Evolutionary conservation across 2,797 vertebrate genomes (phyloP).

Genomic region (Gorsachius magnificus): DNA sequence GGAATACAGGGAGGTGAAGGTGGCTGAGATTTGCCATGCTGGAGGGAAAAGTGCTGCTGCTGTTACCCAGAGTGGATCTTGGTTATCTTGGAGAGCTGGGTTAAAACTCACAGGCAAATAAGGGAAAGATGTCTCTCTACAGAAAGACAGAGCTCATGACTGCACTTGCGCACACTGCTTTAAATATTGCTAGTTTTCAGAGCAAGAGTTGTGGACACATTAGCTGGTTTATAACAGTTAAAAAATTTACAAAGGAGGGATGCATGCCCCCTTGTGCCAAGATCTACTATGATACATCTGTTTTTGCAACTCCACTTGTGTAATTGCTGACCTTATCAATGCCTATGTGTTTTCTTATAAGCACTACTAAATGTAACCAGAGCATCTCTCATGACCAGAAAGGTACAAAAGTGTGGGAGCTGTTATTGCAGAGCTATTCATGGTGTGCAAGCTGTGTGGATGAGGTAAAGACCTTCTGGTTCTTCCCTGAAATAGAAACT

Average conservation of each 20-base stretch:
- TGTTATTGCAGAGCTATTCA: not conserved
- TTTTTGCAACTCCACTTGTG: not conserved
- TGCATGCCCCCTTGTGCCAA: not conserved
- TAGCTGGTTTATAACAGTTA: not conserved
- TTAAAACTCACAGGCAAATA: not conserved
- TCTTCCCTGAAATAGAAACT: not conserved
- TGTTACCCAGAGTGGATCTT: not conserved
- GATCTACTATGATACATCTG: not conserved
- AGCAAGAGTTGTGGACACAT: not conserved
- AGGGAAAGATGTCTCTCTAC: not conserved
- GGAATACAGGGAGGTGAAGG: not conserved
- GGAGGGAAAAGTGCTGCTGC: not conserved
- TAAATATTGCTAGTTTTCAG: not conserved
- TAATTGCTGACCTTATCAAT: not conserved
- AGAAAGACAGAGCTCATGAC: not conserved
- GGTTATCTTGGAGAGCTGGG: not conserved
- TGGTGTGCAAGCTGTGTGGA: not conserved
- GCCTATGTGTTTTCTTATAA: not conserved
- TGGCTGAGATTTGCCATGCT: not conserved
- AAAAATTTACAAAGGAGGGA: not conserved
- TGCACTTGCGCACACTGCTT: not conserved
- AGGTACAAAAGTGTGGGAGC: not conserved
- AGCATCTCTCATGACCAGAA: not conserved
- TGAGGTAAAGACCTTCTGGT: not conserved
- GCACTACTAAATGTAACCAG: not conserved